Base-by-base conservation (phyloP, 2,797 vertebrate genomes). In the Phaenicophaeus curvirostris region DNA sequence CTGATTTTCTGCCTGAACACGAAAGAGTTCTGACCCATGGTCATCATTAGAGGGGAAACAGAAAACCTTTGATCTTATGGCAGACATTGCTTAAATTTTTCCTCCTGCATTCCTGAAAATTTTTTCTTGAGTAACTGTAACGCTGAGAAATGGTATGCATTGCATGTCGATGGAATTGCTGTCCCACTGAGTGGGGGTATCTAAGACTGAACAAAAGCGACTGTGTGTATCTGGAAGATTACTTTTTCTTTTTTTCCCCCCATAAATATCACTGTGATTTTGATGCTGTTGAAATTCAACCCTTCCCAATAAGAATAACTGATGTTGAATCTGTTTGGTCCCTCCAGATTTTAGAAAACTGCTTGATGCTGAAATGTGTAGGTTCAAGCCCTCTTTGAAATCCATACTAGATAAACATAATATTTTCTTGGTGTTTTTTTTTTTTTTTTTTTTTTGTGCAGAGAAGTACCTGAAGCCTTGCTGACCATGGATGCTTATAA, bases 341-440 rank as follows among this genome's bases (percentile, higher is more conserved):
- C 1, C 9, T 54, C 11, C 11, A 68, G n/a, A 33, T 61, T 84
- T 75, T 50, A 72, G 41, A 61, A 72, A 61, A 27, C 14, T 35
- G 17, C 6, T 41, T 48, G 69, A 39, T 77, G 31, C 5, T 44
- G 14, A 55, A 77, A 65, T 4, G 3, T 20, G 3, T 11, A 74
- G 2, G 5, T 58, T 68, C 31, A 73, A 73, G 11, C 2, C 5
- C 24, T 74, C 23, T 8, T 50, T 21, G 14, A 90, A 93, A 74
- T 8, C 2, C 10, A 2, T 33, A 7, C 1, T 62, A 20, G 14
- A 28, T n/a, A 58, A 75, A 39, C 0, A 19, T 7, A 1, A 13
- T 31, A 20, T n/a, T n/a, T n/a, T n/a, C n/a, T n/a, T n/a, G n/a
- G n/a, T n/a, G n/a, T n/a, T n/a, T n/a, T n/a, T n/a, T n/a, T n/a